Evolutionary conservation across 2,888 invertebrate genomes (phyloP), one percentile per base, ranked within the genome.

Genomic region (Liopterus haemorrhoidalis): DNA sequence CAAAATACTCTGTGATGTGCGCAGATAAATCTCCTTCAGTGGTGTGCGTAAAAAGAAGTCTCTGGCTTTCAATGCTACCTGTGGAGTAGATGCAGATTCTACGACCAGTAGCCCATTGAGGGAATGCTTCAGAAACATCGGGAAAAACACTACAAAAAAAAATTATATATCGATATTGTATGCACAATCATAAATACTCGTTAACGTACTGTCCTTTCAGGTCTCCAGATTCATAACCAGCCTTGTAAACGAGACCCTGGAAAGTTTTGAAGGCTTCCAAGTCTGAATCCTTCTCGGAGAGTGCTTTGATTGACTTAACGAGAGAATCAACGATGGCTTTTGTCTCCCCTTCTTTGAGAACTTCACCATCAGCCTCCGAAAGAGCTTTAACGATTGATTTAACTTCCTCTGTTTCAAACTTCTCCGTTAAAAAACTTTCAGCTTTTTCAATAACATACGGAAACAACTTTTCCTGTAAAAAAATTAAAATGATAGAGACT

Each of bases 161-260:
- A 42, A 6, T 14, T n/a, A 36, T 5, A 41, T 38, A 8, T 25
- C n/a, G n/a, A n/a, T n/a, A n/a, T n/a, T n/a, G n/a, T n/a, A n/a
- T n/a, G n/a, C n/a, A n/a, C 12, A 14, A 39, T 32, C 6, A 14
- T n/a, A 14, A n/a, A n/a, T n/a, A n/a, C n/a, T n/a, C n/a, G n/a
- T n/a, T 35, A 45, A 86, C 92, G 82, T 71, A 95, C 94, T 94
- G 92, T 64, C 88, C 90, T 65, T 84, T 85, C 2, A 95, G 68
- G 22, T 78, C 75, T 22, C 85, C 88, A 41, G 73, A 73, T 54
- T 80, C 76, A 63, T 91, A 95, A 3, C 89, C 95, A 55, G 82
- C 78, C 58, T 81, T 78, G 87, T 90, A 94, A 57, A 96, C 83
- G 50, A 88, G 76, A 1, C 93, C 94, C 66, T 95, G 95, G n/a